A percentile compares a stretch with the other conserved stretches of the same genome.
Conservation (phyloP, 2,113 vertebrate genomes). For the Rhadina sibilatrix region DNA sequence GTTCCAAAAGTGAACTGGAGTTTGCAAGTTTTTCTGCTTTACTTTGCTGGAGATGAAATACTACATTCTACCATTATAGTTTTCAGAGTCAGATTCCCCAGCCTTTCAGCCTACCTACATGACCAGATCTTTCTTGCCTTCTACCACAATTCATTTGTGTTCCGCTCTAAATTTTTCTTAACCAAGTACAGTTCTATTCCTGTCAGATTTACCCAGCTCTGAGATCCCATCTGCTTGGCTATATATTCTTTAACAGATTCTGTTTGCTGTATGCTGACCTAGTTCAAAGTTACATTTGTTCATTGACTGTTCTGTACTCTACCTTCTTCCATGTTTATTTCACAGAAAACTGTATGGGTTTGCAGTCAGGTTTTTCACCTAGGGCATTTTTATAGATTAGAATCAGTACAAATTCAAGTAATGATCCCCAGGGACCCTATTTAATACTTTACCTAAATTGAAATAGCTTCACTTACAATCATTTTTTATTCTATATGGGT, state of each 20-base stretch:
- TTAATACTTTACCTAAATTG: conserved; percentile 58
- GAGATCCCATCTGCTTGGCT: conserved; percentile 54
- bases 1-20: not conserved
- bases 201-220: conserved; percentile 52
- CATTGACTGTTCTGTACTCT: conserved; percentile 4
- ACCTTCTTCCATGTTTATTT: conserved; percentile 48
- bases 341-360: conserved; percentile 4
- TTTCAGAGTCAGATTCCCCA: not conserved
- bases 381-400: conserved; percentile 48
- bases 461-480: conserved; percentile 46
- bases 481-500: conserved; percentile 38
- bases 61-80: not conserved
- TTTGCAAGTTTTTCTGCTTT: conserved; percentile 29
- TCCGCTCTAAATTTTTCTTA: conserved; percentile 25
- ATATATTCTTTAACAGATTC: conserved; percentile 37
- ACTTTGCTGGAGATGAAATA: not conserved
- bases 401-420: conserved; percentile 46
- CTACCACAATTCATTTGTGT: conserved; percentile 39
- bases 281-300: conserved; percentile 59
- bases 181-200: conserved; percentile 50
- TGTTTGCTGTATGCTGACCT: conserved; percentile 49
- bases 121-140: not conserved
- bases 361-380: conserved; percentile 32
- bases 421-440: conserved; percentile 38
- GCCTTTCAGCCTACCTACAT: not conserved